These are phyloP conservation scores for Recurvirostra avosetta DNA, from an alignment of 2,113 vertebrate species.

Conservation along the genomic window DNA sequence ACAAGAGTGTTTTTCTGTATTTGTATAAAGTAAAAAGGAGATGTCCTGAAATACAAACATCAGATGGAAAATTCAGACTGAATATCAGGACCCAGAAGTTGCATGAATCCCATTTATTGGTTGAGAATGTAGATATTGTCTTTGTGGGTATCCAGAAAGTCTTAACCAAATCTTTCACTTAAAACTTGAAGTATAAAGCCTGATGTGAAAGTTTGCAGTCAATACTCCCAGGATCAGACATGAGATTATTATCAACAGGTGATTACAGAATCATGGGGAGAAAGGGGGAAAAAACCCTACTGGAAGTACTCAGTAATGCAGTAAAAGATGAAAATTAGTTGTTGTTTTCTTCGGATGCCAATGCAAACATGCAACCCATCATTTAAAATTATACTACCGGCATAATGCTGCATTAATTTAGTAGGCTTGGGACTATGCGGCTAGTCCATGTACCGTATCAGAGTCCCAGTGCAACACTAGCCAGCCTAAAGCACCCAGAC, in stretches of 20 bases:
- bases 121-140: background rate
- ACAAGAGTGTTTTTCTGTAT: conserved; percentile 1
- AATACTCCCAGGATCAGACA: background rate
- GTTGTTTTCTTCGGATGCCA: background rate
- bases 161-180: background rate
- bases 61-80: background rate
- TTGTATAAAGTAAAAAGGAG: background rate
- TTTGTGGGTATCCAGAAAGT: background rate
- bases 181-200: background rate
- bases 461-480: background rate
- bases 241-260: background rate
- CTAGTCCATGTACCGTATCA: background rate
- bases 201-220: background rate
- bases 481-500: background rate
- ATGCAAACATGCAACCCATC: background rate
- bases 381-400: background rate
- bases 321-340: background rate
- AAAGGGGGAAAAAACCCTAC: background rate
- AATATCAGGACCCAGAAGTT: background rate
- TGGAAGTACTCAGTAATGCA: background rate
- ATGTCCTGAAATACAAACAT: conserved; percentile 26
- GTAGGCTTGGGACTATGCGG: accelerated
- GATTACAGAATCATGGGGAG: background rate
- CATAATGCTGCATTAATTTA: background rate
- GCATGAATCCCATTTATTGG: background rate